Evolutionary conservation across 2,888 invertebrate genomes (phyloP), one percentile per base, ranked within the genome.

Genomic region (Acrocyrtus sp.): DNA sequence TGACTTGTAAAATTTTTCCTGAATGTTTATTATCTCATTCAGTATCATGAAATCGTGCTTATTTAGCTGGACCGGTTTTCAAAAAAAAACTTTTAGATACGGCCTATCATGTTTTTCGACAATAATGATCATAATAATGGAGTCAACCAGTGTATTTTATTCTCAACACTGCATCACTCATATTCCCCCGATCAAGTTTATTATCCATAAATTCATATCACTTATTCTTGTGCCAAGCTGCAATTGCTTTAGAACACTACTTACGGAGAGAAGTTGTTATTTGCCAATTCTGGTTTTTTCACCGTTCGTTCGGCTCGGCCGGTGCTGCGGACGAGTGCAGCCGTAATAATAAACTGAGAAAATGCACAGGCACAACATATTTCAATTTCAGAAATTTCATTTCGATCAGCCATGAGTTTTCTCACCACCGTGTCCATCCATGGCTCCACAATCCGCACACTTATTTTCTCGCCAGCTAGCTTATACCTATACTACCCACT

Each of bases 61-160:
- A 56, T 62, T 61, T 62, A 21, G 19, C 54, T 72, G 61, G 72
- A 72, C 72, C 72, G 72, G 72, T 72, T 72, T 66, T 54, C 5
- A 41, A 22, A 58, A 60, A 65, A 60, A n/a, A n/a, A 58, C 58
- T 27, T 26, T n/a, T 41, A 15, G 34, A 47, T 39, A 39, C 26
- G 24, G 48, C 54, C 69, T 69, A 69, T 69, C 69, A 62, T 69
- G 62, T 69, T 62, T 67, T 69, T 62, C 56, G 61, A 62, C 62
- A 69, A 62, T 62, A 69, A 69, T 69, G 69, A 69, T 69, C 69
- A 69, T 69, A 69, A 69, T 69, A 69, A 69, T 62, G 62, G 56
- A 69, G 69, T 69, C 69, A 62, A 69, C 69, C 56, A 57, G 47
- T 62, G 62, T 62, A 62, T 69, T 62, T 69, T 69, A 62, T 57